These are phyloP conservation scores for Crenichthys baileyi DNA, from an alignment of 2,797 vertebrate genomes.

Conservation along the genomic window DNA sequence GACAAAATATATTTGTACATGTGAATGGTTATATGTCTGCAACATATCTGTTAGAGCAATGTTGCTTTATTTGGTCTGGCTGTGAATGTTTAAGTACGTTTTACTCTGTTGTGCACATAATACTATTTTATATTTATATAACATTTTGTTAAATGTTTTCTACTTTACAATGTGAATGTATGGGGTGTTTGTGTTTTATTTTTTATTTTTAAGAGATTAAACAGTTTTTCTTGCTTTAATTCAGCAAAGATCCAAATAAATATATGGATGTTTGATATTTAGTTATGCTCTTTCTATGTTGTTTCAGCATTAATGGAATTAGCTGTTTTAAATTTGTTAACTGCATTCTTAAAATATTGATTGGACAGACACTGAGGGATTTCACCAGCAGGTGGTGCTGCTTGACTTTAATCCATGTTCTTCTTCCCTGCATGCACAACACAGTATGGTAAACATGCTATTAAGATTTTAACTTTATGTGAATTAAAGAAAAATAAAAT, in stretches of 20 bases:
- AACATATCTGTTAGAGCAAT: constrained; percentile 37
- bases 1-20: constrained; percentile 41
- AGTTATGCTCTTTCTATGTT: background rate
- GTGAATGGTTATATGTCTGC: constrained; percentile 43
- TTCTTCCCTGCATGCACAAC: background rate
- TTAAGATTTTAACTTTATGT: background rate
- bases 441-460: no score
- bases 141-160: constrained; percentile 66
- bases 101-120: constrained; percentile 88
- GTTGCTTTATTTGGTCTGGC: constrained; percentile 48
- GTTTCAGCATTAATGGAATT: background rate
- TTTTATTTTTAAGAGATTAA: constrained; percentile 72
- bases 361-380: background rate
- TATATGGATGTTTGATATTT: constrained; percentile 47
- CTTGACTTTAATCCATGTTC: constrained; percentile 30
- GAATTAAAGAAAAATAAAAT: background rate
- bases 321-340: background rate
- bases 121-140: constrained; percentile 92
- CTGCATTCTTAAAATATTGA: background rate
- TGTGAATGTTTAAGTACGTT: constrained; percentile 69
- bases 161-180: constrained; percentile 95
- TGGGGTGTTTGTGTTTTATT: constrained; percentile 82
- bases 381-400: constrained; percentile 70
- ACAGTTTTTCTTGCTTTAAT: constrained; percentile 87
- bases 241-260: constrained; percentile 91